phyloP scores from a whole-genome alignment of 2,888 invertebrate species.

The Parochlus steinenii region DNA sequence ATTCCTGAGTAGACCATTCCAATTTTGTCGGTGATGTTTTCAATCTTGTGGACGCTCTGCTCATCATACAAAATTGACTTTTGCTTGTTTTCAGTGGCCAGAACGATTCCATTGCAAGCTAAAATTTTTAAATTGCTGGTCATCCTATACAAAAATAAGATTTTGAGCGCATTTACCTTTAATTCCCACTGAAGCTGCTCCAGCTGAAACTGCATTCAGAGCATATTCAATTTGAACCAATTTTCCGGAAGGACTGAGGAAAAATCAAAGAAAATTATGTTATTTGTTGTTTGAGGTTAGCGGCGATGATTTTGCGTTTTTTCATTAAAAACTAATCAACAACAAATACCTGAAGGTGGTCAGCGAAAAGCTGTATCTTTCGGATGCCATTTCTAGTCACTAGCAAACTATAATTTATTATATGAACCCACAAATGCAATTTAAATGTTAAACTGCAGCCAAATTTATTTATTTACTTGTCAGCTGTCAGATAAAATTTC shows the following conservation, averaged over 20 bases:
- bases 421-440: too few species aligned
- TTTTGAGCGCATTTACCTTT: slow-evolving; percentile 46
- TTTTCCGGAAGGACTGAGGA: slow-evolving; percentile 90
- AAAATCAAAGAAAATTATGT: slow-evolving; percentile 16
- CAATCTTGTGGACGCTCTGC: slow-evolving; percentile 91
- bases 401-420: too few species aligned
- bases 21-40: slow-evolving; percentile 85
- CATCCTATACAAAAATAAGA: not conserved
- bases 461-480: too few species aligned
- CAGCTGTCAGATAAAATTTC: too few species aligned
- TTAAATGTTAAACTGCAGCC: too few species aligned
- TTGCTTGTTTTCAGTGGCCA: slow-evolving; percentile 98
- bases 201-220: slow-evolving; percentile 93
- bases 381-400: slow-evolving; percentile 75
- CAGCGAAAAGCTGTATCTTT: slow-evolving; percentile 92
- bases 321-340: not conserved
- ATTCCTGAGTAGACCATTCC: slow-evolving; percentile 98
- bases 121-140: slow-evolving; percentile 15
- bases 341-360: slow-evolving; percentile 45
- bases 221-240: slow-evolving; percentile 99
- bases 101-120: slow-evolving; percentile 96
- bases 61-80: slow-evolving; percentile 94
- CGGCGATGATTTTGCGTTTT: too few species aligned
- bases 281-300: not conserved
- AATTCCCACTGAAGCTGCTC: slow-evolving; percentile 96